Evolutionary conservation across 2,888 invertebrate genomes (phyloP).

Genomic region (Pseudanteris insignis): DNA sequence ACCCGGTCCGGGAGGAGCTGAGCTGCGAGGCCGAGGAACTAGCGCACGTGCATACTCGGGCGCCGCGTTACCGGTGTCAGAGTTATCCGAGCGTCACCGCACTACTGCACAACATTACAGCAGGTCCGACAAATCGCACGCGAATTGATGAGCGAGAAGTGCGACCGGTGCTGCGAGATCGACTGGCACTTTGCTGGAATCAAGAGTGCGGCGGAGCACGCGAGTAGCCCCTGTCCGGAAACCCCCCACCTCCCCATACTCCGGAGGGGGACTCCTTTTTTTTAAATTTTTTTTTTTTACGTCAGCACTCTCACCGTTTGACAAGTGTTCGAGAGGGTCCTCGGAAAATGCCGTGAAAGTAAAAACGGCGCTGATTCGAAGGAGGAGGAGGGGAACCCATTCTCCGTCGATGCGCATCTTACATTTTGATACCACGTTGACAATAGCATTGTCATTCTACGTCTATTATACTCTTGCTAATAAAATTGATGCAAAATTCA

Average conservation of each 20-base stretch:
- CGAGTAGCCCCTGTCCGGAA: conserved; percentile 1
- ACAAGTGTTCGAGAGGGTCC: neutral
- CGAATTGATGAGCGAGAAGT: conserved; percentile 11
- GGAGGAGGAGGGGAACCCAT: too few species aligned
- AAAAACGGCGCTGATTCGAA: conserved; percentile 11
- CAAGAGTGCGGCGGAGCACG: neutral
- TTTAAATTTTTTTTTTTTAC: conserved; percentile 20
- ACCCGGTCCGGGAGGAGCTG: conserved; percentile 10
- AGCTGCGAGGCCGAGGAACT: conserved; percentile 7
- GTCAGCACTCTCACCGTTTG: conserved; percentile 24
- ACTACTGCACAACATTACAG: conserved; percentile 26
- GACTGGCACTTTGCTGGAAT: conserved; percentile 6
- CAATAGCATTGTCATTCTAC: too few species aligned
- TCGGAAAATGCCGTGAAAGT: conserved; percentile 28
- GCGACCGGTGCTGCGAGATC: conserved; percentile 7
- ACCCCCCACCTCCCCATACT: too few species aligned
- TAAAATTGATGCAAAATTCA: too few species aligned
- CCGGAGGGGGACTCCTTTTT: neutral
- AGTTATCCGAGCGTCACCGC: conserved; percentile 21
- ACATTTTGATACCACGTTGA: too few species aligned
- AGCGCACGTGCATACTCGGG: conserved; percentile 16
- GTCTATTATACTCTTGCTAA: too few species aligned
- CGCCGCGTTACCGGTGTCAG: conserved; percentile 23
- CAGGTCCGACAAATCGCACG: conserved; percentile 17
- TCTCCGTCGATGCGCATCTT: too few species aligned